Base-by-base conservation (phyloP, 1,140 invertebrate species). In the Anadara kagoshimensis region DNA sequence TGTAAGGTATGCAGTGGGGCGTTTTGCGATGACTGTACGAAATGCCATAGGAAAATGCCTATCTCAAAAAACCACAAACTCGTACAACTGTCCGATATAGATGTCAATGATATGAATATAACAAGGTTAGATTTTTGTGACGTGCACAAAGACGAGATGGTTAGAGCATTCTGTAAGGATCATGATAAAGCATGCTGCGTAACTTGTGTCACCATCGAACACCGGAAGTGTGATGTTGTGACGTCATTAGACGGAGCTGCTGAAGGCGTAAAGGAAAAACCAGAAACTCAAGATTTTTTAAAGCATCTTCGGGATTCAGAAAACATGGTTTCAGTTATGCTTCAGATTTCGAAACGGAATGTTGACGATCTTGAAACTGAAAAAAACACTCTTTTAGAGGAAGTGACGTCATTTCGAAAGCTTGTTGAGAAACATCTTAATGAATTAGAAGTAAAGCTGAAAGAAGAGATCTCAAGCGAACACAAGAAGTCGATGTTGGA, bases 161-260 rank as follows among this genome's bases (percentile, higher is more conserved):
- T 71, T 7, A 61, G 69, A 53, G 58, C 66, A n/a, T 58, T 69
- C 43, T 75, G 73, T 22, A 49, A 58, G 2, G 66, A 65, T 49
- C 73, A 75, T 53, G 45, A 75, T 16, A 51, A 65, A n/a, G 53
- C 67, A 18, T 75, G 73, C 24, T 75, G 73, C 29, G 53, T 75
- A 49, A 59, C 65, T 26, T 75, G 73, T 58, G 61, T 75, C 5
- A 58, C 73, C 16, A 44, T 69, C 4, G 53, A 69, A 16, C 73
- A 75, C 47, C 58, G 47, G 7, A 66, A 64, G 24, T 75, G 73
- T 59, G 63, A 69, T 26, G 49, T 57, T 20, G 73, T 75, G 20
- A 43, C 24, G 18, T 57, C 66, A 43, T 43, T 75, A 41, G 66
- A 61, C 26, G 73, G 65, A 14, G 62, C 62, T n/a, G 51, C 67